Percentiles rank a stretch among this genome's conserved stretches.
Conservation (phyloP, 2,888 invertebrate genomes). For the Rhimphoctona megacephalus region DNA sequence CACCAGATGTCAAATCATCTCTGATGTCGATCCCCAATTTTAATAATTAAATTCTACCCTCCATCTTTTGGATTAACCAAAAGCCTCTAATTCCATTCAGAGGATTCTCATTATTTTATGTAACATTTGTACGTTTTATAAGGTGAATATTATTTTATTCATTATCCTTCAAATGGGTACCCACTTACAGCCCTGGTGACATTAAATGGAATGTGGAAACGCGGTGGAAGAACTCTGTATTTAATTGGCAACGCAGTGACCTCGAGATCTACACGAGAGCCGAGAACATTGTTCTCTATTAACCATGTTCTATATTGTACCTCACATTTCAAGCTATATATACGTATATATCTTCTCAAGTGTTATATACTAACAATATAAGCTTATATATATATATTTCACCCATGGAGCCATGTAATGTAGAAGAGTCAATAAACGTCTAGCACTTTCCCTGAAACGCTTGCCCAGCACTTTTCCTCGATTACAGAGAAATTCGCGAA, state of each 20-base stretch:
- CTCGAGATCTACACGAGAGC: conserved; percentile 17
- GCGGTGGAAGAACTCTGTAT: conserved; percentile 23
- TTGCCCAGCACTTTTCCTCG: conserved; percentile 53
- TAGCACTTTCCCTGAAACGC: conserved; percentile 53
- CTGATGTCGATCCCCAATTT: neutral
- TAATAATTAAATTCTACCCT: neutral
- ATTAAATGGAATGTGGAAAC: conserved; percentile 25
- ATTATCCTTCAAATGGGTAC: neutral
- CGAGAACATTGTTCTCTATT: conserved; percentile 33
- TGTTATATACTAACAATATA: neutral
- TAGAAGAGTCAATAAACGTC: conserved; percentile 50
- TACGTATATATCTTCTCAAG: neutral
- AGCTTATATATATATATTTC: neutral
- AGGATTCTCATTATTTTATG: neutral
- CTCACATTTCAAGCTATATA: neutral
- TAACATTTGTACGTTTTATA: neutral
- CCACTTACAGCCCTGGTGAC: conserved; percentile 1
- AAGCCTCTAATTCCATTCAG: conserved; percentile 2
- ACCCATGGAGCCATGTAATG: conserved; percentile 3
- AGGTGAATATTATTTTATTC: neutral
- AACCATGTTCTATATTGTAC: conserved; percentile 12
- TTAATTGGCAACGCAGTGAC: conserved; percentile 35
- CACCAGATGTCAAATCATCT: neutral
- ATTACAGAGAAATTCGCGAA: conserved; percentile 58
- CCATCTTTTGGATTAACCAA: neutral